Conservation (phyloP, 2,113 vertebrate genomes). For the Manacus vitellinus region DNA sequence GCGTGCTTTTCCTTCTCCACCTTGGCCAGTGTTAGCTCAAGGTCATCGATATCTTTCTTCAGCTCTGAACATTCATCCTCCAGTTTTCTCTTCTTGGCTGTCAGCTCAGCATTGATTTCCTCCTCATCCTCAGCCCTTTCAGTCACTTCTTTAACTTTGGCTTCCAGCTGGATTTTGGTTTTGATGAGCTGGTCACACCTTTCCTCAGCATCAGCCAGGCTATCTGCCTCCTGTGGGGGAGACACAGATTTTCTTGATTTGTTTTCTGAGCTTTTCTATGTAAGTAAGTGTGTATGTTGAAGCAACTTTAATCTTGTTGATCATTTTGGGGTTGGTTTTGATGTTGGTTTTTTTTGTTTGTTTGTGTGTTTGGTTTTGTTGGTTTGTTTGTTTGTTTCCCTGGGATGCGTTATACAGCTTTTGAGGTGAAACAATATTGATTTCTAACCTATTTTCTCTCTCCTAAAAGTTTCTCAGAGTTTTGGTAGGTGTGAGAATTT, state of each 20-base stretch:
- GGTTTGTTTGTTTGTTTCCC: background rate
- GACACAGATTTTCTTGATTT: background rate
- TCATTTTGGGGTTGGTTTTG: background rate
- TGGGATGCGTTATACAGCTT: background rate
- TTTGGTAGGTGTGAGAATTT: background rate
- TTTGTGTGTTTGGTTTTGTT: background rate
- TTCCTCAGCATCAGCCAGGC: constrained; percentile 85
- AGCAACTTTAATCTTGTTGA: background rate
- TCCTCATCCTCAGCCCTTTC: constrained; percentile 86
- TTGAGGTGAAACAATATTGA: background rate
- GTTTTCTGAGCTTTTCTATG: background rate
- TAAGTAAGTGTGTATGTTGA: background rate
- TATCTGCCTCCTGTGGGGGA: constrained; percentile 79
- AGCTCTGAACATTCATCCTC: constrained; percentile 82
- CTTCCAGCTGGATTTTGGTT: constrained; percentile 84
- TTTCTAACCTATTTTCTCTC: background rate
- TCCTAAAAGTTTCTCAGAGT: background rate
- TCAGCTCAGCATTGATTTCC: constrained; percentile 80
- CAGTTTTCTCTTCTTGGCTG: constrained; percentile 78
- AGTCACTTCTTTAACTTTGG: constrained; percentile 82
- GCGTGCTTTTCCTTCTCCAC: no score
- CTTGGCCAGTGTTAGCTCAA: no score
- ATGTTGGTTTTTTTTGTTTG: background rate
- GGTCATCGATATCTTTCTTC: constrained; percentile 81
- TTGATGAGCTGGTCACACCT: constrained; percentile 88